Conservation (phyloP, 2,888 invertebrate species). For the Synergus itoensis region DNA sequence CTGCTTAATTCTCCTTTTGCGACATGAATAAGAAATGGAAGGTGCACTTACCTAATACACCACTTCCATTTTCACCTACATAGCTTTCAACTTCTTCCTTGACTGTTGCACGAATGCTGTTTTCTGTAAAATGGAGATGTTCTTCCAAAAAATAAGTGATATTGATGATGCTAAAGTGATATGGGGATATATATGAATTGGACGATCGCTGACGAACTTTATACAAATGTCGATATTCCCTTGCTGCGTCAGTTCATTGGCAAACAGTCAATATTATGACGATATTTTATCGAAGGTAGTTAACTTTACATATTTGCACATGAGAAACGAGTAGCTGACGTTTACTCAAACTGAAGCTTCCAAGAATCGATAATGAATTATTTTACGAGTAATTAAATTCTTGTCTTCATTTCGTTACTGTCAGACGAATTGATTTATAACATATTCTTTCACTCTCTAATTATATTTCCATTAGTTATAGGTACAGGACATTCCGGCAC, state of each 20-base stretch:
- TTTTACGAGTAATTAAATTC: neutral
- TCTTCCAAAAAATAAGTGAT: neutral
- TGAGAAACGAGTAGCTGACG: neutral
- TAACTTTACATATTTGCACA: neutral
- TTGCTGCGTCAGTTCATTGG: neutral
- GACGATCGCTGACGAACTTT: neutral
- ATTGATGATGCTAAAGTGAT: neutral
- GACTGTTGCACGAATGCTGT: conserved; percentile 19
- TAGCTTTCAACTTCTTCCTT: neutral
- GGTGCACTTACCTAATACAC: conserved; percentile 37
- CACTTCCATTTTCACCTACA: conserved; percentile 14
- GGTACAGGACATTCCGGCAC: neutral
- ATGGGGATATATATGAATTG: neutral
- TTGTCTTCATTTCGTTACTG: neutral
- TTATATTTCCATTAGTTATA: conserved; percentile 22
- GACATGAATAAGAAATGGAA: conserved; percentile 24
- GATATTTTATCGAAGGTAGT: neutral
- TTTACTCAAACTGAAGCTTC: neutral
- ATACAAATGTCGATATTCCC: conserved; percentile 1
- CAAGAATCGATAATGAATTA: neutral
- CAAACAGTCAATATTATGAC: neutral
- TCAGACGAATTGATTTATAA: neutral
- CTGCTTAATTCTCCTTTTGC: conserved; percentile 2
- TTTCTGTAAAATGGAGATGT: neutral
- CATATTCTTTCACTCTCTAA: neutral